phyloP scores from a whole-genome alignment of 2,797 vertebrate species.

The Phylloscopus collybita region DNA sequence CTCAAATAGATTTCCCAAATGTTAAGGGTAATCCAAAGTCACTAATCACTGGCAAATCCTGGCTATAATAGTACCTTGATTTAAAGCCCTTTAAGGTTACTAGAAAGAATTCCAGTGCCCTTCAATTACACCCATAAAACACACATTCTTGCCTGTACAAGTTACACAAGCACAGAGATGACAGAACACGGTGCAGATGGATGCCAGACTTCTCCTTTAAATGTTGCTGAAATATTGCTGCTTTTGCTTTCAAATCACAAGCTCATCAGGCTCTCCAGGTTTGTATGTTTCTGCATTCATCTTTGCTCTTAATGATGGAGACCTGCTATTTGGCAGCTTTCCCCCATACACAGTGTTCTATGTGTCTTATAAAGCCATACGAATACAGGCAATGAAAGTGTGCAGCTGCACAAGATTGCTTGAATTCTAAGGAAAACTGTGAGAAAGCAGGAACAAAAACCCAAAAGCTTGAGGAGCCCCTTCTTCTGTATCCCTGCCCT shows the following conservation, averaged over 20 bases:
- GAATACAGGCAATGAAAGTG: not conserved
- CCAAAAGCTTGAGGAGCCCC: not conserved
- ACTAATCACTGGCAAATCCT: not conserved
- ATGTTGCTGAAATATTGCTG: not conserved
- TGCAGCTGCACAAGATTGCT: not conserved
- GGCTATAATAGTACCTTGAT: not conserved
- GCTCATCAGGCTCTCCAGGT: not conserved
- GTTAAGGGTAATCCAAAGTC: not conserved
- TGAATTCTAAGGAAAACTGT: not conserved
- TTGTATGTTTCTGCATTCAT: not conserved
- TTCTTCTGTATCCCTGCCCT: not conserved
- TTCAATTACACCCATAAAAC: not conserved
- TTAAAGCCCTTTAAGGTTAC: conserved; percentile 16
- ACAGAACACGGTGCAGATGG: not conserved
- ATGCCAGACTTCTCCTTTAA: not conserved
- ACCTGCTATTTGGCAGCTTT: not conserved
- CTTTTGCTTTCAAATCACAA: not conserved
- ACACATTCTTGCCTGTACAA: not conserved
- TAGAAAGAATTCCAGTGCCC: not conserved
- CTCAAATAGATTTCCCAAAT: not conserved
- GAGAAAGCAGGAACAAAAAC: not conserved
- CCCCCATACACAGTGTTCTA: not conserved
- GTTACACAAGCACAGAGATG: not conserved
- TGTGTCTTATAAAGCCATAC: not conserved
- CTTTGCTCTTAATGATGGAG: not conserved